Evolutionary conservation across 92 coral and sea anemone genomes (phyloP), one percentile per base, ranked within the genome.

Genomic region (Zoanthus sociatus): DNA sequence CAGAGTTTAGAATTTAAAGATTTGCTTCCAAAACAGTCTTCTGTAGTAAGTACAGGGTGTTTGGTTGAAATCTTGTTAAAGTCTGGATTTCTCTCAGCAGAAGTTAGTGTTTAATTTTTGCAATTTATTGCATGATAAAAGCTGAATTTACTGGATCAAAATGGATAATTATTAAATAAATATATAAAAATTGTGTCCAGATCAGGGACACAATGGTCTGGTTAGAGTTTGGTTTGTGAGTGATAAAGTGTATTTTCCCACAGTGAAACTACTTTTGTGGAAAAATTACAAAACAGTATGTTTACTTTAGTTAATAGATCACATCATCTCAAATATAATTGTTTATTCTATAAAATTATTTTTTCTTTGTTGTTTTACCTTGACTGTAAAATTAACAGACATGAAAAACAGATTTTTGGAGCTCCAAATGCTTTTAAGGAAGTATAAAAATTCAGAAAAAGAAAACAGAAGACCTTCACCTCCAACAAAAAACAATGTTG

Each of bases 341-440:
- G 2, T 2, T 37, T 37, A 37, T 37, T 37, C 42, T 26, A 26
- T 26, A 37, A 37, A 37, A 37, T 37, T 37, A 2, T n/a, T 5
- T 46, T 14, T 51, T 21, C 13, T 1, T 76, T n/a, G 44, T 76
- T 21, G 11, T 50, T 53, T 14, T 21, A n/a, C 16, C 26, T 53
- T 75, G 6, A 18, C 44, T 32, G 60, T 13, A 55, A 26, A 21
- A 37, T 4, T 37, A 37, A 53, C 82, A 79, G 84, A 79, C 37
- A 79, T 79, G 84, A 73, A 79, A 45, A 79, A 79, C 73, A 79
- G 84, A 14, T 79, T 79, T 21, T 45, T 79, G 58, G 84, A 79
- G n/a, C 74, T 79, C 6, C 84, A 79, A 31, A 64, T 58, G 45
- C 84, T 79, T 64, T 50, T 79, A 11, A 79, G 45, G 74, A 79